Conservation (phyloP, 2,888 invertebrate genomes). For the Xanthia togata region DNA sequence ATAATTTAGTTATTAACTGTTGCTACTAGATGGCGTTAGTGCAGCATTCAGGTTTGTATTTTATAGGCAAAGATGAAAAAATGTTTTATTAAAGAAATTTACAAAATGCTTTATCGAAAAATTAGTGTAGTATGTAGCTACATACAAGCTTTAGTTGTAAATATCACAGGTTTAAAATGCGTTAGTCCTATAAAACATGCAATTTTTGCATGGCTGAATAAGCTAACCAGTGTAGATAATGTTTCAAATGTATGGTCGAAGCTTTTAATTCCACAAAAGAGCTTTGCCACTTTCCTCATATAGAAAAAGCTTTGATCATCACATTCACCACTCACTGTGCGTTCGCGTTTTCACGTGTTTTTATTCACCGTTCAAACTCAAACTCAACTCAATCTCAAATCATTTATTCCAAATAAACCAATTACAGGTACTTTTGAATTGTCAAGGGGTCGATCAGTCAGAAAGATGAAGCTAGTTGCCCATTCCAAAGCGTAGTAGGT, state of each 20-base stretch:
- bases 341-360: not conserved
- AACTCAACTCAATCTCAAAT: too few species aligned
- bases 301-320: not conserved
- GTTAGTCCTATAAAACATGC: not conserved
- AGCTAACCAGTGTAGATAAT: not conserved
- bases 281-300: not conserved
- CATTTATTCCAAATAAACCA: too few species aligned
- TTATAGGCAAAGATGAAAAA: not conserved
- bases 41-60: not conserved
- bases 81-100: not conserved
- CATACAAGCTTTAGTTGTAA: not conserved
- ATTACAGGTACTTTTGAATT: too few species aligned
- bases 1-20: not conserved
- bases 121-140: not conserved
- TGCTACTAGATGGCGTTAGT: constrained; percentile 16
- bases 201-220: not conserved
- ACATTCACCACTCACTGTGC: not conserved
- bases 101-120: not conserved
- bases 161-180: not conserved
- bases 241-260: not conserved
- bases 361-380: too few species aligned
- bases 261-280: not conserved
- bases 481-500: too few species aligned
- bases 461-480: too few species aligned
- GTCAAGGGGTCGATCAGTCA: too few species aligned